Percentiles rank a stretch among this genome's conserved stretches.
phyloP scores from a whole-genome alignment of 2,113 vertebrate genomes.

The Micromys minutus region DNA sequence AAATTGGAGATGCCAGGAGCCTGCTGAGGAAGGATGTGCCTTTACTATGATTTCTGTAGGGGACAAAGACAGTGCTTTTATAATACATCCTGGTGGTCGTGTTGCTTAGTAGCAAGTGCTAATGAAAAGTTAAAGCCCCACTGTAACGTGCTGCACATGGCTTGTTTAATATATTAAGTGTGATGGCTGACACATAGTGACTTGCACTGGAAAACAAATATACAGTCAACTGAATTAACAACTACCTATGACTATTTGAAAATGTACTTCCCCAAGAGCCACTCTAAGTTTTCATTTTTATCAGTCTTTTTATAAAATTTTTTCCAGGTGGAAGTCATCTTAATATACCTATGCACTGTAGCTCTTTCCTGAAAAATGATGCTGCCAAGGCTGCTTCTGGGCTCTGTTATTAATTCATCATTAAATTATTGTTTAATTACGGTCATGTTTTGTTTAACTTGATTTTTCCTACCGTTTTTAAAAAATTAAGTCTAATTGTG shows the following conservation, averaged over 20 bases:
- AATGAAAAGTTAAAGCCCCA: slow-evolving; percentile 67
- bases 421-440: background rate
- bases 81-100: background rate
- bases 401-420: background rate
- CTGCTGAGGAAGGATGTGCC: slow-evolving; percentile 38
- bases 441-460: background rate
- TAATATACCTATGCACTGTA: background rate
- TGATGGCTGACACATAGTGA: background rate
- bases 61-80: slow-evolving; percentile 65
- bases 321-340: background rate
- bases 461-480: background rate
- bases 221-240: background rate
- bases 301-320: background rate
- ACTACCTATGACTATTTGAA: slow-evolving; percentile 23
- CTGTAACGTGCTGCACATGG: slow-evolving; percentile 70
- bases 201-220: background rate
- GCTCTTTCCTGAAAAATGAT: background rate
- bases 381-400: background rate
- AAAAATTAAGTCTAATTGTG: background rate
- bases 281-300: background rate
- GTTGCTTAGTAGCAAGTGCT: slow-evolving; percentile 70
- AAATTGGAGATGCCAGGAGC: slow-evolving; percentile 54
- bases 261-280: slow-evolving; percentile 45
- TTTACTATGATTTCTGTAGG: slow-evolving; percentile 55
- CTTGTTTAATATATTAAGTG: slow-evolving; percentile 76